Base-by-base conservation (phyloP, 1,140 invertebrate genomes). In the Euura saliciscinereae region DNA sequence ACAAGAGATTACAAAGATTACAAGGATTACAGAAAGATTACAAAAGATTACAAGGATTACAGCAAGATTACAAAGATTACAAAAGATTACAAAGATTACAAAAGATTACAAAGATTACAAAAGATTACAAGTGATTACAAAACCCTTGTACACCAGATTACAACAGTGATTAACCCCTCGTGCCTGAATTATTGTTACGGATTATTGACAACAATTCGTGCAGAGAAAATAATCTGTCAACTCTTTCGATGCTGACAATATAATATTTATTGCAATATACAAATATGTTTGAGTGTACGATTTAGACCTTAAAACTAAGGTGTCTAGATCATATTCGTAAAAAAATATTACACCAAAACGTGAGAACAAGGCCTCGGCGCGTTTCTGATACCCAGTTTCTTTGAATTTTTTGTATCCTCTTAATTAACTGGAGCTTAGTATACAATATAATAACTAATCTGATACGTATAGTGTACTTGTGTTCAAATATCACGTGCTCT, bases 191-290 rank as follows among this genome's bases (percentile, higher is more conserved):
- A n/a, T n/a, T n/a, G n/a, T n/a, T n/a, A n/a, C n/a, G n/a, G n/a
- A n/a, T n/a, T n/a, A n/a, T n/a, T n/a, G n/a, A n/a, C n/a, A n/a
- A n/a, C n/a, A n/a, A n/a, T n/a, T n/a, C n/a, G n/a, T 28, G 28
- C 28, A 28, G 28, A 28, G 28, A 28, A 28, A 28, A 28, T 1
- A 28, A 28, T 28, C 28, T 28, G 28, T 28, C 0, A 59, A n/a
- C 8, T n/a, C 51, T 59, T n/a, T 59, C 6, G 51, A 28, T 59
- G 13, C 1, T 59, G 6, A 6, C 13, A 8, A 59, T 59, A 59
- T 8, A 59, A 59, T 59, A 59, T 59, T 59, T 59, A 59, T 59
- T 59, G 51, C 51, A 59, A 59, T 59, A 59, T 59, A 59, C 51
- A 59, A 59, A 59, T 59, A 59, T 59, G 51, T 59, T n/a, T 59